These are phyloP conservation scores for Drosophila subobscura DNA, from an alignment of 1,140 invertebrate genomes.

Conservation along the genomic window DNA sequence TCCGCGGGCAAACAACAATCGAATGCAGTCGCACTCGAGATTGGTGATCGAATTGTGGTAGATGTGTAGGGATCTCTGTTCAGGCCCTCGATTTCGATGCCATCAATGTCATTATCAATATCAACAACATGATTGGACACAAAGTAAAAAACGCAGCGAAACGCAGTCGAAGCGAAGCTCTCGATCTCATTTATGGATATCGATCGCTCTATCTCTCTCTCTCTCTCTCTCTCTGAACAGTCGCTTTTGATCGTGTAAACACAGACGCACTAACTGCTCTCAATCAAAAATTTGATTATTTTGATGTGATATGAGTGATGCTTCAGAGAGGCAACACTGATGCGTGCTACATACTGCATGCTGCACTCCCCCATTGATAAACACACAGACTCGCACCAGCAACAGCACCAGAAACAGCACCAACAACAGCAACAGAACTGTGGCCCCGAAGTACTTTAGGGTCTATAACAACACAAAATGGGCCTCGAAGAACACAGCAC, in stretches of 20 bases:
- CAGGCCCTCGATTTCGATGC: constrained; percentile 65
- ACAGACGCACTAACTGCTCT: constrained; percentile 79
- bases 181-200: constrained; percentile 22
- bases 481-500: constrained; percentile 32
- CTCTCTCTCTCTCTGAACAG: constrained; percentile 12
- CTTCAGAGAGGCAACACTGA: constrained; percentile 56
- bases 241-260: constrained; percentile 61
- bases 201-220: constrained; percentile 11
- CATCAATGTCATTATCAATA: constrained; percentile 83
- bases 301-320: constrained; percentile 76
- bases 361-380: constrained; percentile 59
- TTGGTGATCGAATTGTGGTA: constrained; percentile 38
- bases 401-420: constrained; percentile 10
- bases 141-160: constrained; percentile 49
- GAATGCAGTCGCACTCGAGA: constrained; percentile 78
- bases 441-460: constrained; percentile 35
- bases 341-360: neutral
- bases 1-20: constrained; percentile 67
- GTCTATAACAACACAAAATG: constrained; percentile 67
- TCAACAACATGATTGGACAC: constrained; percentile 81
- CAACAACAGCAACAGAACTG: constrained; percentile 29
- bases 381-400: constrained; percentile 21
- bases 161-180: constrained; percentile 52
- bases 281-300: constrained; percentile 82
- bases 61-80: constrained; percentile 33